Evolutionary conservation across 2,888 invertebrate species (phyloP).

Genomic region (Acrobasis consociella): DNA sequence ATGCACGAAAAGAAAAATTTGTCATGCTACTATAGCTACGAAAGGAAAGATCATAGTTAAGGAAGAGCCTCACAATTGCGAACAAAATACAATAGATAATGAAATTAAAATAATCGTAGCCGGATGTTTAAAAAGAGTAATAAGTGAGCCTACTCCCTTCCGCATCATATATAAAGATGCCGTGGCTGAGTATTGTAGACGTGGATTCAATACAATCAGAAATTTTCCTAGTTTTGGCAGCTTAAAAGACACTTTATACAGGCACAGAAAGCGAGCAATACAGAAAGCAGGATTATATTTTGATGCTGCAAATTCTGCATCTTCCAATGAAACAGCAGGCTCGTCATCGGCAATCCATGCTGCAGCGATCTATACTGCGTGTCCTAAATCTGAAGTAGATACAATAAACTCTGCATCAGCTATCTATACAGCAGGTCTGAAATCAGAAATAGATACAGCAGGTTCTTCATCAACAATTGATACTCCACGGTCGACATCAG

Average conservation of each 20-base stretch:
- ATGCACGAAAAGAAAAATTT: constrained; percentile 5
- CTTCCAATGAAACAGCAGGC: background rate
- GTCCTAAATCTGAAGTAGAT: background rate
- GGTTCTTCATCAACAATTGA: background rate
- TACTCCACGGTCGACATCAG: background rate
- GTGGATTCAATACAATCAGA: background rate
- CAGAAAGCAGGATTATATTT: background rate
- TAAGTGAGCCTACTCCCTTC: constrained; percentile 9
- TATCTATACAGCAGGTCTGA: background rate
- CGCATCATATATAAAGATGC: constrained; percentile 4
- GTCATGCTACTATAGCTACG: constrained; percentile 3
- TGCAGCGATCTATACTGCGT: background rate
- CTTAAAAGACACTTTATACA: background rate
- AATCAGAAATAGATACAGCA: background rate
- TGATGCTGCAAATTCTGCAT: background rate
- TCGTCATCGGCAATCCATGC: background rate
- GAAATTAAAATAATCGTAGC: constrained; percentile 5
- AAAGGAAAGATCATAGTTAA: constrained; percentile 4
- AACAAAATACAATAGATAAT: constrained; percentile 10
- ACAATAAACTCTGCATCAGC: background rate
- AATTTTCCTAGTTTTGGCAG: constrained; percentile 8
- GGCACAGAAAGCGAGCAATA: constrained; percentile 6
- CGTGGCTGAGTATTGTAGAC: background rate
- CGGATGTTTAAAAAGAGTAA: constrained; percentile 1
- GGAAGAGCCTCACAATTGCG: constrained; percentile 6